phyloP scores from a whole-genome alignment of 2,113 vertebrate species.

The Cyprinus carpio region DNA sequence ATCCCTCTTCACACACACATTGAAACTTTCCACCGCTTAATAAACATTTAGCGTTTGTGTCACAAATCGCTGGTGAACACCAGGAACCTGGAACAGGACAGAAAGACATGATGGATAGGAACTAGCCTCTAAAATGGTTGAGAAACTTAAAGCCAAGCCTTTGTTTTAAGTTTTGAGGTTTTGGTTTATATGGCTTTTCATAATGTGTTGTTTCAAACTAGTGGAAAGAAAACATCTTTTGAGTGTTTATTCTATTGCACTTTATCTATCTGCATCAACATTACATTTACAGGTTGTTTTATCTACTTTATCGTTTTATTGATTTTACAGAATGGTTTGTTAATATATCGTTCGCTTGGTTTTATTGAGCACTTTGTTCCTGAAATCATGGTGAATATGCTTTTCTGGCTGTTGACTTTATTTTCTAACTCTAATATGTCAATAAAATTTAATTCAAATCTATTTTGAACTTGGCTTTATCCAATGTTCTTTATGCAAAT shows the following conservation, averaged over 20 bases:
- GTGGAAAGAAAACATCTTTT: too few species aligned
- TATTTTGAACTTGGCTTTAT: background rate
- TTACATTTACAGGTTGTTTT: too few species aligned
- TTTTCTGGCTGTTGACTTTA: background rate
- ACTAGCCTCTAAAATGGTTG: background rate
- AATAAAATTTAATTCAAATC: background rate
- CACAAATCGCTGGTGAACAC: conserved; percentile 79
- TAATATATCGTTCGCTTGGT: background rate
- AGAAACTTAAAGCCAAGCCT: background rate
- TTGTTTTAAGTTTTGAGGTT: too few species aligned
- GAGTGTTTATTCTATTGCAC: too few species aligned
- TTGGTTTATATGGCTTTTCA: too few species aligned
- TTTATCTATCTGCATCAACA: too few species aligned
- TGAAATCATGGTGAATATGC: background rate
- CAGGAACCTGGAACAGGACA: conserved; percentile 58
- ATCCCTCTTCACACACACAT: conserved; percentile 83
- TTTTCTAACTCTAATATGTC: background rate
- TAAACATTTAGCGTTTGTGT: conserved; percentile 79
- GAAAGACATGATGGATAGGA: background rate
- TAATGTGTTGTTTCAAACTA: too few species aligned
- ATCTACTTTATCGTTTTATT: too few species aligned
- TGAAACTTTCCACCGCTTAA: conserved; percentile 65
- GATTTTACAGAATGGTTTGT: background rate
- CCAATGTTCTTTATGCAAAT: background rate
- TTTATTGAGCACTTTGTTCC: background rate